Conservation (phyloP, 2,888 invertebrate genomes). For the Invenusta paracnida region DNA sequence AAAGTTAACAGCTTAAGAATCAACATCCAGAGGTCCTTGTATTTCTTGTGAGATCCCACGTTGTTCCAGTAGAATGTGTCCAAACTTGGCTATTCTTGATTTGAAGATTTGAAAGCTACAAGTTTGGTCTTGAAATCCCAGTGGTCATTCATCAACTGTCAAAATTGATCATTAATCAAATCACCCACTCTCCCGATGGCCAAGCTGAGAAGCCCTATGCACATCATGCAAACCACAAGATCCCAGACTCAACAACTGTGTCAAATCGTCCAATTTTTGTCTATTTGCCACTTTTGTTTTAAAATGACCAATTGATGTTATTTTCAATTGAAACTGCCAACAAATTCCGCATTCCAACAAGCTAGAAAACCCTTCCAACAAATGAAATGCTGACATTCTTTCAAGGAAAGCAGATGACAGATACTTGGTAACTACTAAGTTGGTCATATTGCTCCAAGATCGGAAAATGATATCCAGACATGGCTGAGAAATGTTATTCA, state of each 20-base stretch:
- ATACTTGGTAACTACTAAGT: too few species aligned
- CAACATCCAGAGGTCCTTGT: neutral
- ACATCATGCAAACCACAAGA: neutral
- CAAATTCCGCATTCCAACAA: neutral
- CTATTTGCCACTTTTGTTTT: too few species aligned
- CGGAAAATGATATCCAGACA: too few species aligned
- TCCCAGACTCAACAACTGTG: neutral
- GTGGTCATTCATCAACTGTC: neutral
- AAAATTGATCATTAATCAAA: too few species aligned
- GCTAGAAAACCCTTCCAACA: neutral
- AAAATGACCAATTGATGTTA: too few species aligned
- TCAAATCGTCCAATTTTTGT: too few species aligned
- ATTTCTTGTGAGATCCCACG: neutral
- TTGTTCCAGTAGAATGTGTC: neutral
- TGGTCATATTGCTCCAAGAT: too few species aligned
- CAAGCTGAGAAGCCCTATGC: neutral
- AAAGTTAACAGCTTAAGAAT: neutral
- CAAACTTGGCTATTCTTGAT: neutral
- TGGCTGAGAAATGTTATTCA: neutral
- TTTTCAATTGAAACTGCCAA: neutral
- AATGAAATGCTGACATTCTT: neutral
- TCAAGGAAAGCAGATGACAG: neutral
- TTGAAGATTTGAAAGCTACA: neutral
- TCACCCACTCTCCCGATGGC: neutral
- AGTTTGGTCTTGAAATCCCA: neutral